phyloP scores from a whole-genome alignment of 2,797 vertebrate genomes.

The Florisuga fusca region DNA sequence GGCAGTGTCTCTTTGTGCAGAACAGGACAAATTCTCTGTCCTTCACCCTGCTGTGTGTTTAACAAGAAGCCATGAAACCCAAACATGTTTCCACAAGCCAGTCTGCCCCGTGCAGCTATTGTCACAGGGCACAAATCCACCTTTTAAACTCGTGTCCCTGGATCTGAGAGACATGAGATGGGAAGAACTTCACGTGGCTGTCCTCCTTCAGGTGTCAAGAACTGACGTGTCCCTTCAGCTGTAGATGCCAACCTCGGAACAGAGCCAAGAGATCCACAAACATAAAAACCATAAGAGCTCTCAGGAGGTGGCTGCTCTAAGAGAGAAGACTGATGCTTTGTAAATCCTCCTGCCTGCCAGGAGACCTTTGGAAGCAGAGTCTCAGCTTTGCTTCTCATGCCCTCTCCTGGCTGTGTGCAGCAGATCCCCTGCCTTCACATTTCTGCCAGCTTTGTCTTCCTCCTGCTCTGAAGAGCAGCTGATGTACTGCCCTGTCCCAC shows the following conservation, averaged over 20 bases:
- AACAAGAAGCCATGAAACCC: not conserved
- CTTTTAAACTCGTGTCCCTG: not conserved
- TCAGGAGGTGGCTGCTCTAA: not conserved
- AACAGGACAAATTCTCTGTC: not conserved
- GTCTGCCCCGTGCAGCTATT: not conserved
- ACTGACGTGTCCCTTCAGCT: not conserved
- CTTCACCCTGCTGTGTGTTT: not conserved
- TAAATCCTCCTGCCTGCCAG: accelerated
- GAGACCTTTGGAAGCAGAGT: not conserved
- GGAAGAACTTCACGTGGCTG: not conserved
- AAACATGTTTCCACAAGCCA: not conserved
- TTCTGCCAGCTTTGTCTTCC: not conserved
- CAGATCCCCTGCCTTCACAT: not conserved
- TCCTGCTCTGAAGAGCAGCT: not conserved
- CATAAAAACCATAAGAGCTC: not conserved
- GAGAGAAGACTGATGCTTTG: not conserved
- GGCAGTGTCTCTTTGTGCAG: not conserved
- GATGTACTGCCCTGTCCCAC: not conserved
- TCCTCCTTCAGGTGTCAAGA: not conserved
- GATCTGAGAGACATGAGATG: accelerated
- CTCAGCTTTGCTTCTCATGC: not conserved
- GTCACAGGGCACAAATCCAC: not conserved
- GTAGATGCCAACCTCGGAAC: not conserved
- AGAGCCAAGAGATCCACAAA: not conserved
- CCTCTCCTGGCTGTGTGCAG: slow-evolving; percentile 19